Base-by-base conservation (phyloP, 2,888 invertebrate species). In the Mythimna lalbum region DNA sequence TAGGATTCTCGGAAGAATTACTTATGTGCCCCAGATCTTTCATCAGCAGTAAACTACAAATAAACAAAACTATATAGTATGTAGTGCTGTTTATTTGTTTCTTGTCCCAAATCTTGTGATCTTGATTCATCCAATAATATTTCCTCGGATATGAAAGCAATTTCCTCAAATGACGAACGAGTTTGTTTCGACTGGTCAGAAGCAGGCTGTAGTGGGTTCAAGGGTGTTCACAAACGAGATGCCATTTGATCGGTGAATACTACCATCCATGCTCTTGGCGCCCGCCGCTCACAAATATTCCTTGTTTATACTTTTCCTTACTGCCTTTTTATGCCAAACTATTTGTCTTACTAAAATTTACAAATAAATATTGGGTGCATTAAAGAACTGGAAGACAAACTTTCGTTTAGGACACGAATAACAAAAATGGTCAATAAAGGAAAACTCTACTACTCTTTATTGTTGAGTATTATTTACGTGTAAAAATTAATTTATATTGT, bases 111-210 rank as follows among this genome's bases (percentile, higher is more conserved):
- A 68, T 39, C 55, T 23, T 33, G 39, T 47, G 47, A 47, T 47
- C 47, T n/a, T 59, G 47, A 49, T 23, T 39, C 27, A n/a, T 63
- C 19, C 12, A 17, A 43, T 31, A 57, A 53, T 76, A 73, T 27
- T 59, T 63, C 71, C 72, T 17, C 43, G 31, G 66, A 68, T 47
- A 74, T 49, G 50, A 63, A 77, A 77, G 63, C 75, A 56, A 68
- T 80, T 74, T 73, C 23, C 21, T 56, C 50, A 52, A 52, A 74
- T 61, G 47, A 56, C 49, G 19, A 39, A 57, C 21, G 43, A 27
- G 36, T 63, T 49, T 63, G 14, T 21, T 39, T 19, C 10, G 23
- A 66, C 39, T 27, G 60, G 65, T n/a, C 62, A 59, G 33, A n/a
- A 9, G 3, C 19, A 47, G 43, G 43, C 43, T 43, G 17, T 43